Percentiles rank a stretch among this genome's conserved stretches.
phyloP scores from a whole-genome alignment of 2,797 vertebrate genomes.

The Chloroceryle amazona region DNA sequence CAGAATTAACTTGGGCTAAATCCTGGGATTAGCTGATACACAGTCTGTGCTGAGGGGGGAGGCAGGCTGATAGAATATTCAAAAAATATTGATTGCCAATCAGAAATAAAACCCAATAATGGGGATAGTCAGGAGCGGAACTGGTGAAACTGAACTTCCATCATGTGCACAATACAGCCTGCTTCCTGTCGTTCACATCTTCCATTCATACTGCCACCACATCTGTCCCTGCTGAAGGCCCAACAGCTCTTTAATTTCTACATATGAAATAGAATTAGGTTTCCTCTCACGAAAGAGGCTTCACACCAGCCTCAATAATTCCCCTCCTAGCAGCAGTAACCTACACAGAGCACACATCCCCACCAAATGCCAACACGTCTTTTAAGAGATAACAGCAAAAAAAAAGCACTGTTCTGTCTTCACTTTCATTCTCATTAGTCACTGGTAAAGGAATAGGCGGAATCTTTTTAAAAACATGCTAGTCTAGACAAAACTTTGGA shows the following conservation, averaged over 20 bases:
- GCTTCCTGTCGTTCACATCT: not conserved
- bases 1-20: constrained; percentile 27
- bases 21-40: constrained; percentile 19
- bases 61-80: not conserved
- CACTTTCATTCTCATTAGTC: not conserved
- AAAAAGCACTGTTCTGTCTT: not conserved
- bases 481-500: not conserved
- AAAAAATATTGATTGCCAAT: not conserved
- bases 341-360: not conserved
- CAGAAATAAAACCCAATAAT: not conserved
- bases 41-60: not conserved
- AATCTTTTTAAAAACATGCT: not conserved
- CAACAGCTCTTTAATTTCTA: not conserved
- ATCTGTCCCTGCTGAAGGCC: not conserved
- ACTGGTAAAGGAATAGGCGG: not conserved
- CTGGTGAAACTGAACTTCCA: not conserved
- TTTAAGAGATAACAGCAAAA: not conserved
- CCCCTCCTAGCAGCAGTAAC: not conserved
- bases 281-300: not conserved
- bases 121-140: not conserved
- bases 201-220: not conserved
- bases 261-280: not conserved
- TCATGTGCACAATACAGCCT: not conserved
- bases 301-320: not conserved
- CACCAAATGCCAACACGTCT: not conserved